A percentile compares a stretch with the other conserved stretches of the same genome.
Evolutionary conservation across 64 coral and sea anemone species (phyloP).

Genomic region (Anthopleura sola): DNA sequence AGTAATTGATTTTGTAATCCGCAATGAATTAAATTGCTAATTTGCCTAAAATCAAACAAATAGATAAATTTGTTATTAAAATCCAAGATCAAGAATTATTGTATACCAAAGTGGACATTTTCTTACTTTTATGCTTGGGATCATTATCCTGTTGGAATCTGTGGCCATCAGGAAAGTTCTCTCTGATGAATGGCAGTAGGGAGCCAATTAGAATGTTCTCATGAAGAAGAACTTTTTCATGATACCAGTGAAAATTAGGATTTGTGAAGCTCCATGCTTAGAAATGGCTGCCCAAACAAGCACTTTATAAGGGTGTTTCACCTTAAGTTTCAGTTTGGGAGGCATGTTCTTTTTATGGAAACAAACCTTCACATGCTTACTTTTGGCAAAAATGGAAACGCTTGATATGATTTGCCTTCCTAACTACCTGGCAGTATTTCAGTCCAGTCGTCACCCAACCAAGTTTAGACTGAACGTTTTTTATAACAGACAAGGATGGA

Average conservation of each 20-base stretch:
- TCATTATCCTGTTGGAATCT: slow-evolving; percentile 42
- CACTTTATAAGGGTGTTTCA: slow-evolving; percentile 39
- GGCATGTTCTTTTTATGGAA: slow-evolving; percentile 20
- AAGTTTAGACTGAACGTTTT: no score
- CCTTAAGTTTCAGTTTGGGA: slow-evolving; percentile 25
- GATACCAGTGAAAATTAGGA: slow-evolving; percentile 21
- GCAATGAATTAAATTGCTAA: no score
- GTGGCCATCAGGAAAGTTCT: slow-evolving; percentile 39
- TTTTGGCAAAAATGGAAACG: slow-evolving; percentile 6
- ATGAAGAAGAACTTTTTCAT: slow-evolving; percentile 34
- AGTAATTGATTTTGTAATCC: no score
- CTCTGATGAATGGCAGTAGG: slow-evolving; percentile 5
- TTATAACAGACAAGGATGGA: no score
- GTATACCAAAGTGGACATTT: neutral
- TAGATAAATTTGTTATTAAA: no score
- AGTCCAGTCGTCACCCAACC: neutral
- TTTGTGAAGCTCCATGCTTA: slow-evolving; percentile 5
- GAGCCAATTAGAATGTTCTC: neutral
- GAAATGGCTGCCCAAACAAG: slow-evolving; percentile 36
- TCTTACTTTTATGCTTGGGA: slow-evolving; percentile 54
- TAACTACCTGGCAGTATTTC: slow-evolving; percentile 15
- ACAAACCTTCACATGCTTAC: slow-evolving; percentile 17
- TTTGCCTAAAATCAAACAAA: no score
- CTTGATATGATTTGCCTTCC: slow-evolving; percentile 10
- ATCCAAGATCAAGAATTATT: neutral